Conservation (phyloP, 2,888 invertebrate species). For the Acanthosepion pharaonis region DNA sequence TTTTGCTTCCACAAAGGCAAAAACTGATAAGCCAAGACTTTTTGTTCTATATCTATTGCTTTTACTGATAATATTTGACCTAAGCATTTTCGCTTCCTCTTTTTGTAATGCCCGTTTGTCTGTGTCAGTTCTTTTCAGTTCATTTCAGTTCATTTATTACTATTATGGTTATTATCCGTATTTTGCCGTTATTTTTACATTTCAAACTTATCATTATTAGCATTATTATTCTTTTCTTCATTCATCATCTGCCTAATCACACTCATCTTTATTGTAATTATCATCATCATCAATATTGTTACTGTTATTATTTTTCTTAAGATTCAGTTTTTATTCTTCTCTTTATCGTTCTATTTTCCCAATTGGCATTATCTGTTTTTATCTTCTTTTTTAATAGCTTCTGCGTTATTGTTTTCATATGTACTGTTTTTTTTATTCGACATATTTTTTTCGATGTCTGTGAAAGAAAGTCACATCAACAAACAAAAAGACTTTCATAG, state of each 20-base stretch:
- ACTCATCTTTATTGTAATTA: neutral
- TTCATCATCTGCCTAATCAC: neutral
- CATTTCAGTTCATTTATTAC: neutral
- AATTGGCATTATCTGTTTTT: neutral
- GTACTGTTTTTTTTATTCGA: neutral
- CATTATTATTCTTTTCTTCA: neutral
- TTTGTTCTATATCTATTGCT: neutral
- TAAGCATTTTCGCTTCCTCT: neutral
- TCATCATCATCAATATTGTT: neutral
- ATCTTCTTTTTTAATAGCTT: neutral
- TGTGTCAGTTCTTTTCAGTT: neutral
- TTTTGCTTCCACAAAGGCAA: neutral
- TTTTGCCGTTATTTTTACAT: conserved; percentile 1
- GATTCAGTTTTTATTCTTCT: neutral
- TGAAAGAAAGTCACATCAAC: neutral
- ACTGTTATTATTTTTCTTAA: neutral
- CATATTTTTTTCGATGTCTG: conserved; percentile 2
- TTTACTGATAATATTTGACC: conserved; percentile 11
- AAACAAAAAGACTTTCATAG: neutral
- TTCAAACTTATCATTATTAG: neutral
- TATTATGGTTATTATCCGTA: neutral
- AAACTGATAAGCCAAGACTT: neutral
- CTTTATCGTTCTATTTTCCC: neutral
- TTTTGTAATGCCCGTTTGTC: neutral
- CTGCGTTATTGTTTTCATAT: neutral